phyloP scores from a whole-genome alignment of 2,797 vertebrate species.

The Lagorchestes hirsutus region DNA sequence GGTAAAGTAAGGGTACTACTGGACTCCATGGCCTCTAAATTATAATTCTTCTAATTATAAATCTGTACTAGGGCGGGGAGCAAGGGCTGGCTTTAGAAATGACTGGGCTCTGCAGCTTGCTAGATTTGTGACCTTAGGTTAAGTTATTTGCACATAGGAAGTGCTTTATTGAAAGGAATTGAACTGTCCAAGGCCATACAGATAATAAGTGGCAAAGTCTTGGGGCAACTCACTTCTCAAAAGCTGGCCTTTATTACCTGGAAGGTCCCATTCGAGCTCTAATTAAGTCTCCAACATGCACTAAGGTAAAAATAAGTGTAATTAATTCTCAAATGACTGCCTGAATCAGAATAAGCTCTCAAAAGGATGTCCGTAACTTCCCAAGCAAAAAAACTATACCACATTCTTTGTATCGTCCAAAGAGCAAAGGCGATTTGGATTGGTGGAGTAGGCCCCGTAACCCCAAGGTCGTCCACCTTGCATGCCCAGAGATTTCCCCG shows the following conservation, averaged over 20 bases:
- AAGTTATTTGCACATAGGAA: background rate
- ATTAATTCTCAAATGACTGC: background rate
- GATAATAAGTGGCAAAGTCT: background rate
- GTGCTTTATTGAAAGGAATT: background rate
- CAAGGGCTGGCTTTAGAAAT: background rate
- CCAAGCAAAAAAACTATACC: rapidly evolving
- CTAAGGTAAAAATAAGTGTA: background rate
- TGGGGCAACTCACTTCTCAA: background rate
- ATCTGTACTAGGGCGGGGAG: background rate
- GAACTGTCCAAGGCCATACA: background rate
- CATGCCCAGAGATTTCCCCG: background rate
- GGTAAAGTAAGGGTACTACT: background rate
- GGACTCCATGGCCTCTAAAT: background rate
- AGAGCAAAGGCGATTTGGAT: background rate
- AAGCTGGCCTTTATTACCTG: background rate
- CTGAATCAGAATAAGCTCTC: background rate
- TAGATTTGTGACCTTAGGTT: background rate
- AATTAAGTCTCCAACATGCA: background rate
- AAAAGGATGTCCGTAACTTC: background rate
- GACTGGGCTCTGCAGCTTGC: background rate
- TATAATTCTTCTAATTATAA: background rate
- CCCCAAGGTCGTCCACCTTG: background rate
- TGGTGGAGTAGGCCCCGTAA: background rate
- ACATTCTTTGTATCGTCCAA: background rate
- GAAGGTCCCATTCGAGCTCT: background rate